A percentile compares a stretch with the other conserved stretches of the same genome.
Conservation (phyloP, 2,888 invertebrate genomes). For the Microplitis manilae region DNA sequence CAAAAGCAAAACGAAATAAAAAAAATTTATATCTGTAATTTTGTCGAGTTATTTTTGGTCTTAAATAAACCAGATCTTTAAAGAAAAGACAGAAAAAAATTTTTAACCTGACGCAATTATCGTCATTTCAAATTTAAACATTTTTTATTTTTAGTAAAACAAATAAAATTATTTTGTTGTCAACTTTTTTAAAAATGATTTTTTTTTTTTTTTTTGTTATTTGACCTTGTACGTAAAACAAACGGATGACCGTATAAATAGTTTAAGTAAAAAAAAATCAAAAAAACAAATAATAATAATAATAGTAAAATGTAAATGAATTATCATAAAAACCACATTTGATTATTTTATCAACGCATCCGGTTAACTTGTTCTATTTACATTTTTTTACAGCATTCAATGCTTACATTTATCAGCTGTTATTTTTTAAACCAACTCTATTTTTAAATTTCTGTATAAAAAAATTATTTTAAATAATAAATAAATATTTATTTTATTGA, state of each 20-base stretch:
- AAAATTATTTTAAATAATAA: slow-evolving; percentile 22
- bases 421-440: neutral
- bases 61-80: too few relatives aligned
- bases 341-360: neutral
- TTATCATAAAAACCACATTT: neutral
- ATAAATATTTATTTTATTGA: neutral
- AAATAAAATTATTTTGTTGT: too few relatives aligned
- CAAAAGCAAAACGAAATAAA: too few relatives aligned
- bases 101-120: too few relatives aligned
- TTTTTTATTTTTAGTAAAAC: too few relatives aligned
- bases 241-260: neutral
- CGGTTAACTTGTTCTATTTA: neutral
- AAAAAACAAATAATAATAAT: too few relatives aligned
- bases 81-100: too few relatives aligned
- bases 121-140: too few relatives aligned
- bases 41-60: too few relatives aligned
- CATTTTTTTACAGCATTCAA: neutral
- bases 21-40: too few relatives aligned
- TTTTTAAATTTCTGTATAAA: neutral
- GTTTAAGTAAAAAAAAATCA: neutral
- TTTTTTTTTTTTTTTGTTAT: neutral
- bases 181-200: too few relatives aligned
- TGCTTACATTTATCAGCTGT: neutral
- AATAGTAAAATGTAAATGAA: neutral
- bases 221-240: neutral